These are phyloP conservation scores for Drosophila nebulosa DNA, from an alignment of 1,140 invertebrate species.

Conservation along the genomic window DNA sequence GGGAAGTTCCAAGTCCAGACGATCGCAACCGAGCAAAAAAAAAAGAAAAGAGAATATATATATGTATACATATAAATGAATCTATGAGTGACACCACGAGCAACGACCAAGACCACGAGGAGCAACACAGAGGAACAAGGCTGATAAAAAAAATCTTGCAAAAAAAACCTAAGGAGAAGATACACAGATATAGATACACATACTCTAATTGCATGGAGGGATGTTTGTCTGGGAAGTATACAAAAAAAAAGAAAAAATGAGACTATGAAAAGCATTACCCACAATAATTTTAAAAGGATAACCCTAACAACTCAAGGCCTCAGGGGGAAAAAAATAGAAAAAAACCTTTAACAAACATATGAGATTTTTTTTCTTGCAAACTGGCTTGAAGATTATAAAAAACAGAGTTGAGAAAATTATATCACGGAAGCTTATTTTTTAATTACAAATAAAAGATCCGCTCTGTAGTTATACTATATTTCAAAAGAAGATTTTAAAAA, in stretches of 20 bases:
- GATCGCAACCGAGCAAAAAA: constrained; percentile 45
- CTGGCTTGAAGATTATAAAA: not conserved
- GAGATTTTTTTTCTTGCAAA: not conserved
- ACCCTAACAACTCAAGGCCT: not conserved
- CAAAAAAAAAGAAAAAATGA: not conserved
- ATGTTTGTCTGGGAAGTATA: not conserved
- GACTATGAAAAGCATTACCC: not conserved
- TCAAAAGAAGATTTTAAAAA: too few species aligned
- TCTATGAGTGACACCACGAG: constrained; percentile 5
- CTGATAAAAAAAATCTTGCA: constrained; percentile 31
- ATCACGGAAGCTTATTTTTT: too few species aligned
- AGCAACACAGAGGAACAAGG: constrained; percentile 1
- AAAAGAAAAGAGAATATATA: not conserved
- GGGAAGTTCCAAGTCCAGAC: constrained; percentile 52
- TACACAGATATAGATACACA: not conserved
- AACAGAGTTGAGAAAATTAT: not conserved
- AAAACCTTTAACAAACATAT: not conserved
- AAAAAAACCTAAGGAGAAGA: constrained; percentile 8
- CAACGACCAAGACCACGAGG: constrained; percentile 22
- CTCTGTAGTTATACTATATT: too few species aligned
- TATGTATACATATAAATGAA: not conserved
- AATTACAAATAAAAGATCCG: too few species aligned
- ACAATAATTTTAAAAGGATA: not conserved
- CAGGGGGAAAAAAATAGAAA: not conserved
- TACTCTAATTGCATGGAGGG: constrained; percentile 15